A percentile compares a stretch with the other conserved stretches of the same genome.
Conservation (phyloP, 2,113 vertebrate genomes). For the Bothrops jararaca region DNA sequence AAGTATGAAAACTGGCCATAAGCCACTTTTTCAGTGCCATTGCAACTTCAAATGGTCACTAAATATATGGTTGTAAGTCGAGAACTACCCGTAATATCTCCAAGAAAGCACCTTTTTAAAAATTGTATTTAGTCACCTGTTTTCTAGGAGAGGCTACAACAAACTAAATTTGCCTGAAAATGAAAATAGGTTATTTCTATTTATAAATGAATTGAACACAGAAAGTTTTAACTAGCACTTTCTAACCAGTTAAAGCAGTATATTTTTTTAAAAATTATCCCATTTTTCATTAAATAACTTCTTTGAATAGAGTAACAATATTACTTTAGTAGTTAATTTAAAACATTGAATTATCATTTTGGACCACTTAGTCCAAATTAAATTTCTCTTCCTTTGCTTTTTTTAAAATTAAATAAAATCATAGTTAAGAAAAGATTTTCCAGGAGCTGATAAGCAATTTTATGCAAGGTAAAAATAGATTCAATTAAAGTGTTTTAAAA, state of each 20-base stretch:
- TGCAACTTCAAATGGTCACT: not conserved
- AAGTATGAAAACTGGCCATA: not conserved
- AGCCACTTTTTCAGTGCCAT: not conserved
- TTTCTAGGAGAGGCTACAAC: not conserved
- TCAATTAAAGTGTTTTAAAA: constrained; percentile 11
- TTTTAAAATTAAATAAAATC: not conserved
- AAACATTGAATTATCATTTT: constrained; percentile 5
- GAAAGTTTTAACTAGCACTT: not conserved
- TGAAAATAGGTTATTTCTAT: not conserved
- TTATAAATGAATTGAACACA: not conserved
- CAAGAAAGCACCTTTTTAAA: not conserved
- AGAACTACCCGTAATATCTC: not conserved
- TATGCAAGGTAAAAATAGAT: not conserved
- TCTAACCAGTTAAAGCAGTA: not conserved
- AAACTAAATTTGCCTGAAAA: not conserved
- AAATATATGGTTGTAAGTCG: not conserved
- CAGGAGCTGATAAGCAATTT: constrained; percentile 25
- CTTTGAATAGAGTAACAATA: not conserved
- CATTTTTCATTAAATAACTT: not conserved
- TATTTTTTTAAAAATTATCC: not conserved
- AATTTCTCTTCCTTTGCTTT: constrained; percentile 1
- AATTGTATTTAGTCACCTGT: not conserved
- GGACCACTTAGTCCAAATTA: not conserved
- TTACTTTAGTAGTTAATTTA: constrained; percentile 26
- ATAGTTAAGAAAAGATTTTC: constrained; percentile 4